Evolutionary conservation across 92 coral and sea anemone genomes (phyloP), one percentile per base, ranked within the genome.

Genomic region (Muricea muricata): DNA sequence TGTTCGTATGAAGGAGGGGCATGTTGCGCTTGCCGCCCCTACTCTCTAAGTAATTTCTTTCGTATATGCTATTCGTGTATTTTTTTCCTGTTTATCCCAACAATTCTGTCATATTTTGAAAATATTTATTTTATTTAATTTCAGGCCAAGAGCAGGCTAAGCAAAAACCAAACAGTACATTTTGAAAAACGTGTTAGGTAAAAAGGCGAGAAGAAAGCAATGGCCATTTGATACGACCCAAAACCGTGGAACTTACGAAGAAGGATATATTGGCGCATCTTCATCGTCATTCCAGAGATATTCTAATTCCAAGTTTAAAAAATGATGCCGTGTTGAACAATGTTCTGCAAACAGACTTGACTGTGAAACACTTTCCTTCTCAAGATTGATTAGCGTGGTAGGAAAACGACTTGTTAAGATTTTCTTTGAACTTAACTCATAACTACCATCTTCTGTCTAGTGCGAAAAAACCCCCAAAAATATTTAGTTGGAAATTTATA

Each of bases 361-460:
- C 91, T 94, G 94, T 65, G 90, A 77, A 50, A 97, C 98, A 34
- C 91, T 94, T 66, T 83, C 65, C 0, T 92, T 85, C 67, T 93
- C 99, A 81, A 93, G 81, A 78, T 97, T 94, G 46, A 97, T 93
- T 23, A 97, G 86, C 17, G 99, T 97, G 57, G 95, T 90, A 1
- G 99, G 99, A 40, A 87, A 89, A 25, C 89, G 90, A 77, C 98
- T 97, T 65, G 98, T 93, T n/a, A 93, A 90, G 35, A 97, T 88
- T 7, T 91, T 92, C 65, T 97, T 97, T 7, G 93, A 89, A 18
- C 94, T 92, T 2, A 97, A 86, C 31, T 78, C 60, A 77, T 88
- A 92, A 28, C 74, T 35, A 37, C 93, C 94, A 15, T 89, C 93
- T 76, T 80, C 79, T 52, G 89, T 89, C 98, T 96, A 75, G 20